Evolutionary conservation across 1,140 invertebrate genomes (phyloP), one percentile per base, ranked within the genome.

Genomic region (Magallana gigas): DNA sequence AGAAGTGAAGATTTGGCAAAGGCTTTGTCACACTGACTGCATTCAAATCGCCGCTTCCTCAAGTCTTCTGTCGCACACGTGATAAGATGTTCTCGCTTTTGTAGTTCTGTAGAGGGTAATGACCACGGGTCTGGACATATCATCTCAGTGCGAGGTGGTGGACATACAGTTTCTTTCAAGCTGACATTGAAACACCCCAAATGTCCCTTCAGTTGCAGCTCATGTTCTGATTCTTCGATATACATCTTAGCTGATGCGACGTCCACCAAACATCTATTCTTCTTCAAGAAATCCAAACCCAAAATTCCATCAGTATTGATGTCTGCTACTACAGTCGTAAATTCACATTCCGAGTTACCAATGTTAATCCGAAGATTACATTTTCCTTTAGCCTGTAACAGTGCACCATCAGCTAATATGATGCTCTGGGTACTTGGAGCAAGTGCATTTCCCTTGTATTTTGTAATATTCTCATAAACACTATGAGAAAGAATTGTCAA

Each of bases 231-330:
- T 16, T 16, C 57, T 84, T 86, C 18, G 18, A 88, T 1, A 5
- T 48, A 23, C 36, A 76, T 83, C 8, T 57, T 58, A 1, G 82
- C 59, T 60, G 16, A 59, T 59, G 18, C 11, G 3, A 62, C 68
- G 84, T 83, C 86, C 56, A 87, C 18, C 14, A 18, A 48, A 57
- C 23, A 48, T 23, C 56, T 59, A 60, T 36, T 14, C 57, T 8
- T 5, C 23, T 84, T 89, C 6, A 89, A n/a, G 29, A 87, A 87
- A 81, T 87, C 85, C n/a, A 87, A 64, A 16, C 88, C 64, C 8
- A 86, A 57, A 57, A 89, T 87, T 16, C 64, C 57, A 80, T 84
- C 18, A n/a, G 59, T 23, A n/a, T 57, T 23, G 14, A 86, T 59
- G 9, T 88, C 85, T n/a, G 85, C 85, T 8, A 86, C 82, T 3